Base-by-base conservation (phyloP, 2,797 vertebrate species). In the Hydrolagus colliei region DNA sequence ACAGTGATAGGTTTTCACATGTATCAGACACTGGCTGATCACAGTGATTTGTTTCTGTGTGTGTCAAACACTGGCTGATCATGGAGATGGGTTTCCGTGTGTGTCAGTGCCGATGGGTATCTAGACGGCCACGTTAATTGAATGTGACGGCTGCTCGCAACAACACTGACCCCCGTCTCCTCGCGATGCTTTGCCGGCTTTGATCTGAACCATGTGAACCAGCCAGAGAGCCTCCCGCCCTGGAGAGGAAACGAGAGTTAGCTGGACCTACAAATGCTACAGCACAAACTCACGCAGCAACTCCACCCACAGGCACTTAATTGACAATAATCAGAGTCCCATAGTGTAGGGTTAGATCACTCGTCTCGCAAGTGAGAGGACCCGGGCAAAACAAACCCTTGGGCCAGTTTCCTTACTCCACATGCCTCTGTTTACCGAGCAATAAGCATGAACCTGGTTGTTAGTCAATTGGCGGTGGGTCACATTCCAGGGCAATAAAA, bases 181-280 rank as follows among this genome's bases (percentile, higher is more conserved):
- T 52, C 41, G 6, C 41, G 41, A 52, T 52, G 41, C 14, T 85
- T 87, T 1, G 62, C 41, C 72, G 92, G 88, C 86, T 92, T 94
- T 0, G 91, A 92, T 20, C 92, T 86, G 87, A 95, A 95, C 94
- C 94, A 95, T 73, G 91, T 88, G 88, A 95, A 92, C 94, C 94
- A 95, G 82, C 93, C 90, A 87, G 41, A 52, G 41, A 92, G 93
- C 65, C 92, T 87, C 0, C 92, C 92, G 86, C 88, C 88, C 94
- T 95, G 88, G 12, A 73, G 77, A 61, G 14, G 7, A 86, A 88
- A 86, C 0, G 27, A 22, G 52, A 76, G 8, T 41, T 13, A 76
- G n/a, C 14, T 2, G 32, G 20, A 13, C 2, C n/a, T 14, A 6
- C 14, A 8, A 52, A 22, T 0, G 27, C 14, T 8, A 22, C 32